These are phyloP conservation scores for Machaerirhynchus nigripectus DNA, from an alignment of 2,113 vertebrate genomes.

Conservation along the genomic window DNA sequence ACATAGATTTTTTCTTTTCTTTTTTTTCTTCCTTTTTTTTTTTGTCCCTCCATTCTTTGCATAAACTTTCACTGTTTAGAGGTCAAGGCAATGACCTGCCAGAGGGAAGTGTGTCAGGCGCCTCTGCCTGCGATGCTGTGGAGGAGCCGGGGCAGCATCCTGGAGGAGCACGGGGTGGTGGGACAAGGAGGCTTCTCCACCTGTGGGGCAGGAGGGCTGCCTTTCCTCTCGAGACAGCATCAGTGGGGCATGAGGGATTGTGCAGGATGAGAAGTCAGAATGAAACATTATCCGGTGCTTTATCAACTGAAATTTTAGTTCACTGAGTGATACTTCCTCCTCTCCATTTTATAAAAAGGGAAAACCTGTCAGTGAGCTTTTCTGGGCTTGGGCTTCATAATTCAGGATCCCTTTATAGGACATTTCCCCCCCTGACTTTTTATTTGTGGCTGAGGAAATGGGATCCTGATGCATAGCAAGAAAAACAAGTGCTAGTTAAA, in stretches of 20 bases:
- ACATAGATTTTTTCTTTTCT: background rate
- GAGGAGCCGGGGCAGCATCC: background rate
- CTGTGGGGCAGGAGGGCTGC: background rate
- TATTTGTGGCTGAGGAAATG: background rate
- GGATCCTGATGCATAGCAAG: background rate
- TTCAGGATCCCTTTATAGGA: background rate
- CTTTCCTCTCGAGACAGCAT: background rate
- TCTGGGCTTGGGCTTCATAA: background rate
- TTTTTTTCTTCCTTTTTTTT: background rate
- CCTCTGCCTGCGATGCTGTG: background rate
- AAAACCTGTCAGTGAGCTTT: background rate
- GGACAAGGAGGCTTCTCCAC: background rate
- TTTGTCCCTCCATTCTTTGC: background rate
- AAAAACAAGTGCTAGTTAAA: background rate
- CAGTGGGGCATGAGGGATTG: background rate
- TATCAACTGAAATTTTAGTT: background rate
- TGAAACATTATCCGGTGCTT: background rate
- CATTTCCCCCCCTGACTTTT: background rate
- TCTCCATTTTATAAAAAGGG: background rate
- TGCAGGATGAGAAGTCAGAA: background rate
- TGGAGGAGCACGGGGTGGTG: rapidly evolving
- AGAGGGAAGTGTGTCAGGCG: rapidly evolving
- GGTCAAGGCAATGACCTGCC: background rate
- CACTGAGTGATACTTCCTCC: background rate
- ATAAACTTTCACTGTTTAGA: background rate